Evolutionary conservation across 35 echinoderm and acorn worm species (phyloP), one percentile per base, ranked within the genome.

Genomic region (Amphiura filiformis): DNA sequence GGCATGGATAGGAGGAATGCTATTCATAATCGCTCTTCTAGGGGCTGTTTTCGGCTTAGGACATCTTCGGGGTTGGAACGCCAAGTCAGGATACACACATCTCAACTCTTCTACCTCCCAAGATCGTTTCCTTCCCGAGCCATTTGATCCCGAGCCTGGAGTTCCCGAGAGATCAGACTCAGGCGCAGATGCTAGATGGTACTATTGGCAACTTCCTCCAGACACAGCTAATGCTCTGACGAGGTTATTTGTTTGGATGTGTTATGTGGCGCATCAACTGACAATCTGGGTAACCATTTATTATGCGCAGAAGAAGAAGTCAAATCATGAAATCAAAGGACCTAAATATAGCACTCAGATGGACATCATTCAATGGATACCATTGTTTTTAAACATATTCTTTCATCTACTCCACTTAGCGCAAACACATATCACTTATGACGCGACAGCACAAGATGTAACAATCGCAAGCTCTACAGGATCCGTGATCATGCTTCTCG

Each of bases 161-260:
- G 88, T 97, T 31, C 47, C 41, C 0, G 91, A 88, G 33, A 77
- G 94, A 33, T 87, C 84, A 34, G 94, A 82, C 37, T 34, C 31
- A 23, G 84, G 57, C 13, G 95, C 95, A 0, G 31, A 65, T 0
- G 78, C 37, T 31, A 39, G 95, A 65, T 97, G 95, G 95, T 93
- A 97, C 85, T 97, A 97, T 39, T 97, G 95, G 95, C 78, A 97
- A 44, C 88, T 97, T 7, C 87, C 86, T 20, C 91, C 91, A 17
- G 57, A 31, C 0, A 56, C 91, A 28, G 89, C 77, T 26, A 93
- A 65, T n/a, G 76, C 75, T 26, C 77, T 87, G n/a, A 87, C 91
- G 3, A 80, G 88, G 65, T 75, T 49, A 13, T 28, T 90, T 28
- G 87, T 89, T 14, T 97, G 95, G 95, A 37, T 97, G 15, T 97